Evolutionary conservation across 2,888 invertebrate genomes (phyloP).

Genomic region (Drosophila meridiana): DNA sequence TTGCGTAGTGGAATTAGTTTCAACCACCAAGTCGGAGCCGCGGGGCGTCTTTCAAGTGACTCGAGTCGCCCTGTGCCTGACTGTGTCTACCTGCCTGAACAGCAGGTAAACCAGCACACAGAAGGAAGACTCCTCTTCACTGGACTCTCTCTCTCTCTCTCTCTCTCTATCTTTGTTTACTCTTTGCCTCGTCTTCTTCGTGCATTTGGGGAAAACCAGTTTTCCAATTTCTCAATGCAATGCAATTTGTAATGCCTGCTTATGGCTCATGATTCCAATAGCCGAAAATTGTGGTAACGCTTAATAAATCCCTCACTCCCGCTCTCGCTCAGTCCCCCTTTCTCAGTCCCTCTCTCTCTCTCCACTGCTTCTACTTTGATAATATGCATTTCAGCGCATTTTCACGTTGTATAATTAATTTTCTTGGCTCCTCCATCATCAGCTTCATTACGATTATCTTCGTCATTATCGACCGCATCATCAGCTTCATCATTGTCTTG

Average conservation of each 20-base stretch:
- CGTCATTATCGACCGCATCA: conserved; percentile 20
- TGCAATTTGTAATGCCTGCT: conserved; percentile 78
- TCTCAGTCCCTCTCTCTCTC: background rate
- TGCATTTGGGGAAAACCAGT: conserved; percentile 58
- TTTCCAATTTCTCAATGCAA: conserved; percentile 21
- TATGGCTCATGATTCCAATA: conserved; percentile 48
- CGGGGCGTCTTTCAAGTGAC: conserved; percentile 40
- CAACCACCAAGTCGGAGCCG: conserved; percentile 65
- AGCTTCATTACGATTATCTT: conserved; percentile 24
- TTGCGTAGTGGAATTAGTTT: conserved; percentile 75
- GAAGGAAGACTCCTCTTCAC: conserved; percentile 14
- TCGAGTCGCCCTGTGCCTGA: conserved; percentile 42
- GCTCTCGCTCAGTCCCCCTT: background rate
- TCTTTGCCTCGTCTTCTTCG: conserved; percentile 22
- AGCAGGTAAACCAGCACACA: conserved; percentile 45
- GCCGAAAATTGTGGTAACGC: conserved; percentile 44
- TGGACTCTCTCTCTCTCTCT: background rate
- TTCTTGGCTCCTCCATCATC: conserved; percentile 25
- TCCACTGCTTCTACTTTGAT: background rate
- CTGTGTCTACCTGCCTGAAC: conserved; percentile 38
- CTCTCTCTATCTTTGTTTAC: conserved; percentile 5
- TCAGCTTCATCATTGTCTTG: conserved; percentile 41
- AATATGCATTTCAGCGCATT: conserved; percentile 68
- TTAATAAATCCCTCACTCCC: conserved; percentile 35
- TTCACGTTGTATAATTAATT: conserved; percentile 77